These are phyloP conservation scores for Speoplatyrhinus poulsoni DNA, from an alignment of 2,113 vertebrate genomes.

Conservation along the genomic window DNA sequence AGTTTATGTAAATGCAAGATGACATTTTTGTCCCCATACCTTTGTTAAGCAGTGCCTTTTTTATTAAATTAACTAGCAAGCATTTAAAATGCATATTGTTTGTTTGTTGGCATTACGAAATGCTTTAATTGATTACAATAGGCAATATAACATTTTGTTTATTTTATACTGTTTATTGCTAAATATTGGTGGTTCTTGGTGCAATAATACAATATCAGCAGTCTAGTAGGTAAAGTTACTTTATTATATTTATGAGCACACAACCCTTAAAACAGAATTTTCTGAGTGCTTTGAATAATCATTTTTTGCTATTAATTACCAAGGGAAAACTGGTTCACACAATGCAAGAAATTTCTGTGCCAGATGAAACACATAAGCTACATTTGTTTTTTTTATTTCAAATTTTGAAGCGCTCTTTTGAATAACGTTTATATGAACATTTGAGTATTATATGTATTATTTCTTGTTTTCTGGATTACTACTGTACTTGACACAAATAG, in stretches of 20 bases:
- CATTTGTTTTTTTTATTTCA: slow-evolving; percentile 15
- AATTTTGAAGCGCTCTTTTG: slow-evolving; percentile 30
- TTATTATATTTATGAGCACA: slow-evolving; percentile 62
- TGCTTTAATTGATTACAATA: not conserved
- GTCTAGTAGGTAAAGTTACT: slow-evolving; percentile 23
- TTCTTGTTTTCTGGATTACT: slow-evolving; percentile 29
- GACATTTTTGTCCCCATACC: not conserved
- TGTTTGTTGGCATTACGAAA: not conserved
- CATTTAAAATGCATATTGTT: slow-evolving; percentile 13
- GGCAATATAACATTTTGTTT: slow-evolving; percentile 5
- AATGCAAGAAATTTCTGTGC: slow-evolving; percentile 27
- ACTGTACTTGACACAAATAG: not conserved
- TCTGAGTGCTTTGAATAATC: slow-evolving; percentile 40
- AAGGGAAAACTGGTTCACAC: slow-evolving; percentile 32
- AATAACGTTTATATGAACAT: slow-evolving; percentile 22
- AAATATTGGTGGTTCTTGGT: slow-evolving; percentile 28
- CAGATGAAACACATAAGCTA: slow-evolving; percentile 14
- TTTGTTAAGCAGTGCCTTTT: slow-evolving; percentile 59
- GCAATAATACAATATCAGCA: slow-evolving; percentile 26
- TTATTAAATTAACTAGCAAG: slow-evolving; percentile 21
- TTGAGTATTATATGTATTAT: not conserved
- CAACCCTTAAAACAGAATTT: slow-evolving; percentile 61
- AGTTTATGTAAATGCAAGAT: not conserved
- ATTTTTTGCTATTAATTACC: slow-evolving; percentile 17
- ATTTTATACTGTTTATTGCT: slow-evolving; percentile 11